Percentiles rank a stretch among this genome's conserved stretches.
phyloP scores from a whole-genome alignment of 2,113 vertebrate species.

The Phalacrocorax pelagicus region DNA sequence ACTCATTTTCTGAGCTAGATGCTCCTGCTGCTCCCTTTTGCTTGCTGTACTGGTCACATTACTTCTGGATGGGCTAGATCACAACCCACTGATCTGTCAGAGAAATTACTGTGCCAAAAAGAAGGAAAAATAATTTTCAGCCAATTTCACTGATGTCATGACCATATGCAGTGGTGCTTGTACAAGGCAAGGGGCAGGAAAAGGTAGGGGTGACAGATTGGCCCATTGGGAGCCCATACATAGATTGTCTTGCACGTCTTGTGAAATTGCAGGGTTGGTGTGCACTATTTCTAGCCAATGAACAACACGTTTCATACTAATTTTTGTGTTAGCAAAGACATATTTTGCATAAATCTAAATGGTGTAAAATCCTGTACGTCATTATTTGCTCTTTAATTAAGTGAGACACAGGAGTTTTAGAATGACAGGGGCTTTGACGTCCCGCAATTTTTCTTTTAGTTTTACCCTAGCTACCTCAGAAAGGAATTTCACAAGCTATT shows the following conservation, averaged over 20 bases:
- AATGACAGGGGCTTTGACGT: neutral
- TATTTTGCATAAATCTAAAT: neutral
- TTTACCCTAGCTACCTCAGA: neutral
- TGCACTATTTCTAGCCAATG: neutral
- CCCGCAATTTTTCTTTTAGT: neutral
- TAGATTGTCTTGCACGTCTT: neutral
- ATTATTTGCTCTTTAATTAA: neutral
- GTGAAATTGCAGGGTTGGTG: neutral
- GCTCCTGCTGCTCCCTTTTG: neutral
- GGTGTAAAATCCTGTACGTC: accelerated
- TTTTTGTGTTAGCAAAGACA: neutral
- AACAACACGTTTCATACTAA: neutral
- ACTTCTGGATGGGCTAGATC: neutral
- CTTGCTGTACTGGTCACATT: neutral
- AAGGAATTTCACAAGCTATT: neutral
- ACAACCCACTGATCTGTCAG: neutral
- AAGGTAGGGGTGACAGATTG: neutral
- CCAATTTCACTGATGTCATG: neutral
- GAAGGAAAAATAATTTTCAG: neutral
- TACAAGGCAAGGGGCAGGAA: neutral
- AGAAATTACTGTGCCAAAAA: neutral
- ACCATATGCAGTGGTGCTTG: neutral
- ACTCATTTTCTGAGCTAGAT: neutral
- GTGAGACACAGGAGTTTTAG: neutral
- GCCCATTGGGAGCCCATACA: neutral